These are phyloP conservation scores for Eubasilissa splendida DNA, from an alignment of 2,888 invertebrate genomes.

Conservation along the genomic window DNA sequence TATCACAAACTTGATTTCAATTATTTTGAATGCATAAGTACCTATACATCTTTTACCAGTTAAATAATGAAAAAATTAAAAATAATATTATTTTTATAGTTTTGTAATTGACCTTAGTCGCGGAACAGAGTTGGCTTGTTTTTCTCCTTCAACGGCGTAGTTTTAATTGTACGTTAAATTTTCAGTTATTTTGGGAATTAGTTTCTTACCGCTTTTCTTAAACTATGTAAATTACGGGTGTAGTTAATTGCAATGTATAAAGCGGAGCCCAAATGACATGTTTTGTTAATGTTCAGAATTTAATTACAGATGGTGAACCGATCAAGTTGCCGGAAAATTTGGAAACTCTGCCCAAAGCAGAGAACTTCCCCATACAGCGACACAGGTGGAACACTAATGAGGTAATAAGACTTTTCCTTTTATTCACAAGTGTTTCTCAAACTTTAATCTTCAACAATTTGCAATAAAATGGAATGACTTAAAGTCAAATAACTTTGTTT, in stretches of 20 bases:
- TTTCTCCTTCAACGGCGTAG: too few relatives aligned
- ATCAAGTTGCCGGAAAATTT: constrained; percentile 95
- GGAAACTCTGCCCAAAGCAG: constrained; percentile 94
- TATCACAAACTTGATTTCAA: too few relatives aligned
- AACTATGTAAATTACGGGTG: not conserved
- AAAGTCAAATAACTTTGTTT: too few relatives aligned
- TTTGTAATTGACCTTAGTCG: too few relatives aligned
- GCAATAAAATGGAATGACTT: not conserved
- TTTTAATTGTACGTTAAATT: not conserved
- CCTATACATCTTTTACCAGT: too few relatives aligned
- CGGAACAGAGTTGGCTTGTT: too few relatives aligned
- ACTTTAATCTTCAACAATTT: not conserved
- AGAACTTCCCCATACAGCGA: constrained; percentile 94
- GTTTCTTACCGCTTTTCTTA: not conserved
- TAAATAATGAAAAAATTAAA: too few relatives aligned
- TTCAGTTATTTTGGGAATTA: not conserved
- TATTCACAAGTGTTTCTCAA: not conserved
- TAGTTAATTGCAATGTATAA: too few relatives aligned
- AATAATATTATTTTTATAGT: too few relatives aligned
- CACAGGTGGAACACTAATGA: constrained; percentile 99
- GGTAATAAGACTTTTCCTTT: constrained; percentile 72
- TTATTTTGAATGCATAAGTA: too few relatives aligned
- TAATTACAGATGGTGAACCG: constrained; percentile 86
- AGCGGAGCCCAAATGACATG: too few relatives aligned
- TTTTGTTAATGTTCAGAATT: not conserved